These are phyloP conservation scores for Capromys pilorides DNA, from an alignment of 2,797 vertebrate genomes.

Conservation along the genomic window DNA sequence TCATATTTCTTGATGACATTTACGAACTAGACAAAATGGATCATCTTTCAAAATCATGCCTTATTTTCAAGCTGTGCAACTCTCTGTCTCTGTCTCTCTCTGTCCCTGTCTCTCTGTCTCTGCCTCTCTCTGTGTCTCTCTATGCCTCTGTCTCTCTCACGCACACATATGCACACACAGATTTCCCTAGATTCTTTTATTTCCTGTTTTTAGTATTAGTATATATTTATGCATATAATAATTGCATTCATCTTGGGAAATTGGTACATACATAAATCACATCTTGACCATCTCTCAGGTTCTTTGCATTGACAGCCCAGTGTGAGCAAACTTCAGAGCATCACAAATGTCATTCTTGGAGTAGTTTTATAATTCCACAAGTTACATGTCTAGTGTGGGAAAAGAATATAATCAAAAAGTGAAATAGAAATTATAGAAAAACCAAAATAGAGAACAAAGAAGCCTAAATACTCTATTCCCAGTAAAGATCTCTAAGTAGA, in stretches of 20 bases:
- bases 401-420: slow-evolving; percentile 16
- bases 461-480: background rate
- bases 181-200: background rate
- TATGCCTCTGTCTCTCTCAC: no score
- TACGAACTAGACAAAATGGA: slow-evolving; percentile 5
- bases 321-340: background rate
- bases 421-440: slow-evolving; percentile 28
- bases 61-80: slow-evolving; percentile 22
- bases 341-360: background rate
- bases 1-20: slow-evolving; percentile 34
- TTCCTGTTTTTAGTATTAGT: background rate
- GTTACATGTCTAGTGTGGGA: background rate
- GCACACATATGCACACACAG: background rate
- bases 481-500: slow-evolving; percentile 1
- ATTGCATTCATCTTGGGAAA: background rate
- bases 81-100: background rate
- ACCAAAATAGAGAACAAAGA: background rate
- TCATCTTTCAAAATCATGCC: background rate
- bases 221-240: background rate
- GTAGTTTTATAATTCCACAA: background rate
- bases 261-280: background rate
- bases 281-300: background rate
- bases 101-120: background rate
- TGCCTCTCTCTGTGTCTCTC: no score
- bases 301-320: background rate